Evolutionary conservation across 2,797 vertebrate genomes (phyloP), one percentile per base, ranked within the genome.

Genomic region (Hypotaenidia okinawae): DNA sequence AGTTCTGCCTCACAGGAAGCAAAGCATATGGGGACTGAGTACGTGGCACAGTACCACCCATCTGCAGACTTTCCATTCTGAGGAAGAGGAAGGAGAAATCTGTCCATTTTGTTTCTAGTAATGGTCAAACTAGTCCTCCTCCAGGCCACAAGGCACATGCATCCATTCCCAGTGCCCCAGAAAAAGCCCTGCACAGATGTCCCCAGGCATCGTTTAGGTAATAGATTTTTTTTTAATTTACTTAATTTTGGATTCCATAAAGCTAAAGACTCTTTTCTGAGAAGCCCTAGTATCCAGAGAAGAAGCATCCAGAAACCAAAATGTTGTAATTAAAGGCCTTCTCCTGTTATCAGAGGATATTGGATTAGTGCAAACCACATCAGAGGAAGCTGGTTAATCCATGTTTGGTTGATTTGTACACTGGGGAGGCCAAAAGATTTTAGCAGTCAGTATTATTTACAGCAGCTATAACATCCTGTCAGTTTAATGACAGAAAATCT

Each of bases 381-480:
- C 91, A 93, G 85, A 95, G 70, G 61, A 80, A 95, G 85, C 63
- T 33, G 74, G 80, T 82, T 94, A 96, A 95, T 96, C 92, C 76
- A 24, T 77, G 62, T 92, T 87, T 89, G 30, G 66, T 84, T 95
- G 78, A 87, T 95, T 82, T 45, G 63, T 70, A 87, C 88, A 70
- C 84, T 55, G 27, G 87, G 80, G 83, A 94, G 81, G 18, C 55
- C 49, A 77, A 83, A 83, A 94, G 58, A 94, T 92, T 95, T 92
- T 84, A 95, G 81, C 77, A 95, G 76, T 87, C 81, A 81, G 16
- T 91, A 81, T 84, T 94, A 93, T 87, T 97, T 96, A 89, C 58
- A 88, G 89, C 79, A 95, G 52, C 16, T 90, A 58, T 45, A 93
- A 82, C 33, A 90, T 76, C 72, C 89, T 91, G 84, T 95, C 90